Conservation (phyloP, 2,797 vertebrate species). For the Leptoclinus maculatus region DNA sequence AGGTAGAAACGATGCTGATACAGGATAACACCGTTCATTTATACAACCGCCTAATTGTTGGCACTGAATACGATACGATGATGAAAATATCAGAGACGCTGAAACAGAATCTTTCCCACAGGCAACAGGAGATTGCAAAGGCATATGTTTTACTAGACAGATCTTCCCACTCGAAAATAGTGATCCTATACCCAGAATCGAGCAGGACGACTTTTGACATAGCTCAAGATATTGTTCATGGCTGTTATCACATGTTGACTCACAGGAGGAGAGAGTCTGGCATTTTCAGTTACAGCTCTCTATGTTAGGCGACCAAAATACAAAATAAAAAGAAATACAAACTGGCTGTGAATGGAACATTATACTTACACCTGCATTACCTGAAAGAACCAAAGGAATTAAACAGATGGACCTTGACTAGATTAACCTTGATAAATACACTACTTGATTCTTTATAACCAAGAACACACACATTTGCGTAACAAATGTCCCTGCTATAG, state of each 20-base stretch:
- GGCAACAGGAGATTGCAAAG: not conserved
- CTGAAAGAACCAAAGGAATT: not conserved
- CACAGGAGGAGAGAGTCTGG: not conserved
- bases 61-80: conserved; percentile 34
- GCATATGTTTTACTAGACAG: not conserved
- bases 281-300: conserved; percentile 2
- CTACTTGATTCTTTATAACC: not conserved
- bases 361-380: not conserved
- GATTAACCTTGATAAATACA: not conserved
- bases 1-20: conserved; percentile 23
- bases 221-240: not conserved
- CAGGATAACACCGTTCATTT: conserved; percentile 19
- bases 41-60: conserved; percentile 14
- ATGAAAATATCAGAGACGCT: conserved; percentile 19
- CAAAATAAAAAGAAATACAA: not conserved
- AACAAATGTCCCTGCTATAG: not conserved
- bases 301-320: not conserved
- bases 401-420: not conserved
- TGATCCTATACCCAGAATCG: not conserved
- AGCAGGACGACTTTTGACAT: not conserved
- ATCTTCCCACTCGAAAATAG: not conserved
- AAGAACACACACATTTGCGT: not conserved
- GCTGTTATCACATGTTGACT: not conserved
- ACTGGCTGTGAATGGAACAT: not conserved
- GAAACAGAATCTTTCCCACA: conserved; percentile 18